These are phyloP conservation scores for Rhopalosiphum padi DNA, from an alignment of 1,140 invertebrate genomes.

Conservation along the genomic window DNA sequence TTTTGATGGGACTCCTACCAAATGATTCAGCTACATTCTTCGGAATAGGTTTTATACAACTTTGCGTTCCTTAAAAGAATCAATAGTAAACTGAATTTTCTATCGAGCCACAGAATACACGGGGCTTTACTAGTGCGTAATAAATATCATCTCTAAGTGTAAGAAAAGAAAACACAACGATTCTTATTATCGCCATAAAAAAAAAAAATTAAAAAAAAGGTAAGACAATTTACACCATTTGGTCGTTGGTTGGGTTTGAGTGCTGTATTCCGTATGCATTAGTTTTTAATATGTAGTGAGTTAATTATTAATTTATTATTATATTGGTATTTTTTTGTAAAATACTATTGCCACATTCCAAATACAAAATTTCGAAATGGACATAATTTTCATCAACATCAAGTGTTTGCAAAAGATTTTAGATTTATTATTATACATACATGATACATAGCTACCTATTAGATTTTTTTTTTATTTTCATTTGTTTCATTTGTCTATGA, in stretches of 20 bases:
- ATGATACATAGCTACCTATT: not conserved
- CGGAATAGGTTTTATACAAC: conserved; percentile 1
- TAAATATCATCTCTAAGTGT: not conserved
- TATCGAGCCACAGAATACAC: not conserved
- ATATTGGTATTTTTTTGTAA: not conserved
- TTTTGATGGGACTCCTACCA: conserved; percentile 8
- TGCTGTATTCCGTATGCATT: not conserved
- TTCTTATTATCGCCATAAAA: not conserved
- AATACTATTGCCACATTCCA: not conserved
- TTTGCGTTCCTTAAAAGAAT: not conserved
- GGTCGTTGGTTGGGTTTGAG: not conserved
- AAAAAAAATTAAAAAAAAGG: not conserved
- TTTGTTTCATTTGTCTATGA: not conserved
- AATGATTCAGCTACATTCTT: not conserved
- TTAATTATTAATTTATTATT: not conserved
- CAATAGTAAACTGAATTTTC: conserved; percentile 1
- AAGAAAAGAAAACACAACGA: not conserved
- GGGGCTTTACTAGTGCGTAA: not conserved
- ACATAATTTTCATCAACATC: not conserved
- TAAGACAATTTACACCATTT: not conserved
- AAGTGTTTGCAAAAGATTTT: not conserved
- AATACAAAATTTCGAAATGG: not conserved
- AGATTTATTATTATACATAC: not conserved
- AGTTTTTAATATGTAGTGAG: not conserved
- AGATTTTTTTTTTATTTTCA: not conserved